Conservation (phyloP, 2,113 vertebrate genomes). For the Microcebus murinus region DNA sequence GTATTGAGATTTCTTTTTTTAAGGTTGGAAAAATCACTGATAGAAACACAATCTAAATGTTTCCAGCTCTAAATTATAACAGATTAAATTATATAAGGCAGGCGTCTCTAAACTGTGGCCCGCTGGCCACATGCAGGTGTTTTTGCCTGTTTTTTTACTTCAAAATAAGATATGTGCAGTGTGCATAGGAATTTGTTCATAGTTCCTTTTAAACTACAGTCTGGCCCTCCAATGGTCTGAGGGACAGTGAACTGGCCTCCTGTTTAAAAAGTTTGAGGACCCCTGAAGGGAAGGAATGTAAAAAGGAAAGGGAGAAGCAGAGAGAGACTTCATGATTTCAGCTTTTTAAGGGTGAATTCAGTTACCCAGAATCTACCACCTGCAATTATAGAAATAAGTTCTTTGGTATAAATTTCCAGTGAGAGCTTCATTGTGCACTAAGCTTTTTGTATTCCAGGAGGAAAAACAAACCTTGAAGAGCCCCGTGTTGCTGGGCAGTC, state of each 20-base stretch:
- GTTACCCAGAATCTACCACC: background rate
- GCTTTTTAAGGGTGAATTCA: background rate
- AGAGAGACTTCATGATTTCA: background rate
- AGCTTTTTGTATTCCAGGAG: background rate
- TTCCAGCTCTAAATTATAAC: background rate
- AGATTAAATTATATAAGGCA: background rate
- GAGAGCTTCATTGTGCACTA: background rate
- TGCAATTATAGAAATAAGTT: background rate
- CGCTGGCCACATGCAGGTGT: too few relatives aligned
- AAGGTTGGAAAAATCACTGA: background rate
- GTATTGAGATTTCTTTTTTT: background rate
- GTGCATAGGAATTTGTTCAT: too few relatives aligned
- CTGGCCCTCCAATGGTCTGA: too few relatives aligned
- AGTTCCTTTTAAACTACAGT: too few relatives aligned
- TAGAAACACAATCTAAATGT: background rate
- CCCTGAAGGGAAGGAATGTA: background rate
- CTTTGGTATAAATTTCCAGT: conserved; percentile 14
- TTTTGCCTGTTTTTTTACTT: too few relatives aligned
- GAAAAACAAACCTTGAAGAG: background rate
- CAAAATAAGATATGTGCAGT: too few relatives aligned
- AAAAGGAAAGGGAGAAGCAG: background rate
- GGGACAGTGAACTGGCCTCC: too few relatives aligned
- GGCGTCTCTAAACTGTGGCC: too few relatives aligned
- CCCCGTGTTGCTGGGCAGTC: background rate
- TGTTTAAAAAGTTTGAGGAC: too few relatives aligned